Evolutionary conservation across 2,797 vertebrate genomes (phyloP).

Genomic region (Cheirogaleus major): DNA sequence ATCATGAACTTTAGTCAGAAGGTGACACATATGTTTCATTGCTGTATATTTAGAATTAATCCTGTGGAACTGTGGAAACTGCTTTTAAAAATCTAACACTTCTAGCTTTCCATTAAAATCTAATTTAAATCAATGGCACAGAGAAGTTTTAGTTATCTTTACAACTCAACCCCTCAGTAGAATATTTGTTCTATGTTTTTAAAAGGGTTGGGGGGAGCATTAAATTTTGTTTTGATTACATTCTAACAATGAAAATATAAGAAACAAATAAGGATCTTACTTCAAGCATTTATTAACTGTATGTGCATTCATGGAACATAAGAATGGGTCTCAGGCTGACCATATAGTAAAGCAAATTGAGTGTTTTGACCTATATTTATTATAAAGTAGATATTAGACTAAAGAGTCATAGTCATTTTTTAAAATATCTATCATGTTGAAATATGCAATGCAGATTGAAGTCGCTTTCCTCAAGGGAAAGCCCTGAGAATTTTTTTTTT

Average conservation of each 20-base stretch:
- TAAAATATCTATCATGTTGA: neutral
- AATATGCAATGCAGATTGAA: neutral
- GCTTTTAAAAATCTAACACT: neutral
- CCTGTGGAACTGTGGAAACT: neutral
- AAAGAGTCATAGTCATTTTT: neutral
- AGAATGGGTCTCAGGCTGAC: neutral
- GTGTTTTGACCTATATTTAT: neutral
- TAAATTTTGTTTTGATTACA: neutral
- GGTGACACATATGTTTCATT: neutral
- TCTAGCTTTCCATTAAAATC: neutral
- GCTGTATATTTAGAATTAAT: neutral
- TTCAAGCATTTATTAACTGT: neutral
- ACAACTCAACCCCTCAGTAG: neutral
- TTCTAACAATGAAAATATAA: neutral
- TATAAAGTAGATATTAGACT: neutral
- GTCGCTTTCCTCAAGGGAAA: fast-evolving
- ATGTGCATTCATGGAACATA: neutral
- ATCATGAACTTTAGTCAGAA: neutral
- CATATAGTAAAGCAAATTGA: neutral
- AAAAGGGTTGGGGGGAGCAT: neutral
- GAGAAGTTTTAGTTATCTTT: neutral
- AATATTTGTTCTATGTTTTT: neutral
- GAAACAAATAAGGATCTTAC: neutral
- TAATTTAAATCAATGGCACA: neutral
- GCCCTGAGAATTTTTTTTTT: neutral